Evolutionary conservation across 92 coral and sea anemone genomes (phyloP).

Genomic region (Ricordea florida): DNA sequence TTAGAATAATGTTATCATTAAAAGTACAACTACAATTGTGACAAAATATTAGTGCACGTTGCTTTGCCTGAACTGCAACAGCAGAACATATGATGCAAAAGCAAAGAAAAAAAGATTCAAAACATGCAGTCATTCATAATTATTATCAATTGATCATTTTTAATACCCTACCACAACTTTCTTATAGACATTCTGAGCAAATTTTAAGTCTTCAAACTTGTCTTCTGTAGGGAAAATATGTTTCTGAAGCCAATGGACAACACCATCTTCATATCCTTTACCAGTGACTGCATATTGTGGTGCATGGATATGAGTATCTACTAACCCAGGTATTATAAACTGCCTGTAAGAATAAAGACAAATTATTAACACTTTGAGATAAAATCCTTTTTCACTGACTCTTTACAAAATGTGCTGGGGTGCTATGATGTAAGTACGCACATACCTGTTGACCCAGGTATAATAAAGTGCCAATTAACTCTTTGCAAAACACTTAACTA

Average conservation of each 20-base stretch:
- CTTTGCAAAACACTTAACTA: no score
- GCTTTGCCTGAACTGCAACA: no score
- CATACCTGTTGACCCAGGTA: no score
- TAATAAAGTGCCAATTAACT: no score
- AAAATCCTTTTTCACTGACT: background rate
- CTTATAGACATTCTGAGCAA: constrained; percentile 55
- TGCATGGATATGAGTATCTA: constrained; percentile 81
- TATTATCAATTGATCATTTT: background rate
- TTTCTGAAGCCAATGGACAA: constrained; percentile 61
- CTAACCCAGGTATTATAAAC: constrained; percentile 74
- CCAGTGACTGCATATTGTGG: constrained; percentile 71
- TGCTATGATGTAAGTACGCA: background rate
- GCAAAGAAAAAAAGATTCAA: no score
- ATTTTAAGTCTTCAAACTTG: constrained; percentile 51
- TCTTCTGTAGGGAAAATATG: constrained; percentile 74
- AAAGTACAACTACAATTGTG: no score
- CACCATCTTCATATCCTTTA: constrained; percentile 69
- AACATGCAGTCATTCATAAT: no score
- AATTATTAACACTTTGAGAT: background rate
- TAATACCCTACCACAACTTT: constrained; percentile 55
- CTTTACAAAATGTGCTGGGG: background rate
- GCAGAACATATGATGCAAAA: no score
- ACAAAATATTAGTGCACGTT: no score
- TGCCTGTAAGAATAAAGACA: constrained; percentile 21
- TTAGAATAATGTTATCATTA: no score